phyloP scores from a whole-genome alignment of 2,888 invertebrate species.

The Diaperis boleti region DNA sequence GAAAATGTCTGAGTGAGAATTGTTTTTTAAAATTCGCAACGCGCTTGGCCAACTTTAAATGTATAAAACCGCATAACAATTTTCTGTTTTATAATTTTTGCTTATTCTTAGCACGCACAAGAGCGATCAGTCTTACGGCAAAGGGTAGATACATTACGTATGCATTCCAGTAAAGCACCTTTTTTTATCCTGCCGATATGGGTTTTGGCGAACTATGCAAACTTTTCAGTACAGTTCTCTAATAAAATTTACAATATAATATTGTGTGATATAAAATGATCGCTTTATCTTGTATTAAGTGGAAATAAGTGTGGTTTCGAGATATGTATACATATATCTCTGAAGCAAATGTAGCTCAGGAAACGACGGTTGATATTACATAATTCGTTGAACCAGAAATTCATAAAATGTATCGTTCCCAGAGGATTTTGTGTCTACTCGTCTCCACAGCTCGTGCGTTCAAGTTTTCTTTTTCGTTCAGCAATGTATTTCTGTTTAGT shows the following conservation, averaged over 20 bases:
- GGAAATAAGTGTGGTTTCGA: no score
- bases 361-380: no score
- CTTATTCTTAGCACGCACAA: conserved; percentile 24
- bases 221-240: not conserved
- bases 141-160: conserved; percentile 27
- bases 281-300: no score
- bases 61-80: conserved; percentile 14
- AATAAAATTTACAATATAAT: not conserved
- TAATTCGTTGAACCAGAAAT: no score
- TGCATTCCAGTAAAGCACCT: conserved; percentile 25
- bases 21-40: conserved; percentile 10
- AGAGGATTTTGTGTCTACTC: no score
- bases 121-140: conserved; percentile 21
- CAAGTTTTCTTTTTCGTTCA: no score
- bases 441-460: no score
- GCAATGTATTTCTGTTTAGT: no score
- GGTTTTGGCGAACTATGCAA: not conserved
- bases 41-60: conserved; percentile 10
- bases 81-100: conserved; percentile 16
- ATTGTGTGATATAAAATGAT: not conserved
- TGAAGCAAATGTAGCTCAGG: no score
- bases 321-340: no score
- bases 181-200: conserved; percentile 7
- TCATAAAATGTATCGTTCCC: no score
- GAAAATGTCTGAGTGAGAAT: not conserved